Base-by-base conservation (phyloP, 2,888 invertebrate species). In the Nebria brevicollis region DNA sequence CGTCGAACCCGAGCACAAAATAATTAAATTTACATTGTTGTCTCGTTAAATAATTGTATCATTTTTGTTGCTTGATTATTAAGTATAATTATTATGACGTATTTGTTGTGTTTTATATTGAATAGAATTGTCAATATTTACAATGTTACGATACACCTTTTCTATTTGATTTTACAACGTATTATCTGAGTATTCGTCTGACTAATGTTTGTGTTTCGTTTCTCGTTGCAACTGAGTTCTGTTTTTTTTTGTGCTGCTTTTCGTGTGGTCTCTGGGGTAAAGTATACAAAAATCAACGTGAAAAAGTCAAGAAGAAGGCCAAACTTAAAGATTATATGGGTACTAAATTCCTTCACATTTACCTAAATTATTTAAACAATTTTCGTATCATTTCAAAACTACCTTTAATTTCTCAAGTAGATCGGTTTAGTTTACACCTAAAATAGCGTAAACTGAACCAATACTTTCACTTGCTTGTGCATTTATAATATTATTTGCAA, bases 301-400 rank as follows among this genome's bases (percentile, higher is more conserved):
- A 94, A 90, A 91, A 91, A 88, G 93, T 93, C 89, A 94, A 94
- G 92, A 94, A 94, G 92, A 94, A 94, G 92, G 94, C 94, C 90
- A 95, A 94, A 93, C 93, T 95, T 91, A 95, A 94, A 93, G 95
- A 95, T 92, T 94, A 94, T 92, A 94, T 94, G 93, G 92, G 93
- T 92, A 82, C 54, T 54, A 11, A 54, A 54, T 11, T 11, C 54
- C 10, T 1, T 54, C 54, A 54, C 8, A 7, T 54, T 54, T 54
- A 54, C 54, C 54, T 54, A 5, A 54, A 54, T 11, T 54, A 54
- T 54, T 54, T 54, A 54, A 73, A 74, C 72, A 74, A 74, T 78
- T 74, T 78, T 66, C 11, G 74, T 73, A 72, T 72, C 64, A 64
- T 72, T 78, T 72, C 13, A 11, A 66, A 64, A 82, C 72, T 34